phyloP scores from a whole-genome alignment of 2,888 invertebrate species.

The Harpalus rubripes region DNA sequence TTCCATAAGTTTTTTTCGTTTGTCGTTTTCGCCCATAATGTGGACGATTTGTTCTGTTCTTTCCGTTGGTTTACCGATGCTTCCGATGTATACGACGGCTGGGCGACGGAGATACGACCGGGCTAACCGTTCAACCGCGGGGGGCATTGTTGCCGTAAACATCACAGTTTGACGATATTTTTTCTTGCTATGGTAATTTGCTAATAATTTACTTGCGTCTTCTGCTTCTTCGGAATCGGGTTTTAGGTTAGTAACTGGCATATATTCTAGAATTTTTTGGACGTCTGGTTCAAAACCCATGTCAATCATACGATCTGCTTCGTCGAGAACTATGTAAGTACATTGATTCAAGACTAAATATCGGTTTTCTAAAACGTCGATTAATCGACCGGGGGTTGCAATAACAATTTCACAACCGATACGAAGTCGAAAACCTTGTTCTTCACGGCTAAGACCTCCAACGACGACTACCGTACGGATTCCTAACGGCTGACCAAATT shows the following conservation, averaged over 20 bases:
- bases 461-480: constrained; percentile 98
- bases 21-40: constrained; percentile 97
- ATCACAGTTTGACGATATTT: constrained; percentile 99
- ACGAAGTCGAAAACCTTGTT: constrained; percentile 97
- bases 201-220: constrained; percentile 90
- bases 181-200: constrained; percentile 96
- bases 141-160: constrained; percentile 99
- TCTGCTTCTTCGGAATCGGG: constrained; percentile 99
- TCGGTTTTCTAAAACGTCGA: constrained; percentile 98
- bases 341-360: constrained; percentile 98
- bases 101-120: constrained; percentile 96
- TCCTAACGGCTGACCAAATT: constrained; percentile 95
- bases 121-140: constrained; percentile 97
- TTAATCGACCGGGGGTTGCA: constrained; percentile 99
- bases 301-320: constrained; percentile 99
- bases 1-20: constrained; percentile 96
- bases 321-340: constrained; percentile 97
- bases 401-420: constrained; percentile 99
- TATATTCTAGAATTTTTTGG: constrained; percentile 97
- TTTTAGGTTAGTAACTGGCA: constrained; percentile 98
- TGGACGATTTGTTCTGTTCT: constrained; percentile 98
- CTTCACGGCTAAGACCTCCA: constrained; percentile 98
- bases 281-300: constrained; percentile 99
- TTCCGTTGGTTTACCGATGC: constrained; percentile 94
- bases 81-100: constrained; percentile 85